phyloP scores from a whole-genome alignment of 2,113 vertebrate species.

The Anarrhichthys ocellatus region DNA sequence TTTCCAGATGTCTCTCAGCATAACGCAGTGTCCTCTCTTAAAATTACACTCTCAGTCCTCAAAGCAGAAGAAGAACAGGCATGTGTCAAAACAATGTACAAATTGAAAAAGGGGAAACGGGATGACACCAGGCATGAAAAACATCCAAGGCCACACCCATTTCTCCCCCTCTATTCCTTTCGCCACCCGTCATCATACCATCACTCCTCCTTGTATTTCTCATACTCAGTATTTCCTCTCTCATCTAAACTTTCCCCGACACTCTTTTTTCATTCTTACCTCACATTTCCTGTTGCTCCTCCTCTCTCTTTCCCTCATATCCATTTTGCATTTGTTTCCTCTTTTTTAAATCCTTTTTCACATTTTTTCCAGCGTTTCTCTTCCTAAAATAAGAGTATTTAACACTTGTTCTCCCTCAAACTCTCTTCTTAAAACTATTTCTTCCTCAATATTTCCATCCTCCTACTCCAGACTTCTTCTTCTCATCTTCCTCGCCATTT shows the following conservation, averaged over 20 bases:
- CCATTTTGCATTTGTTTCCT: neutral
- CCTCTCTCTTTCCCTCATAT: neutral
- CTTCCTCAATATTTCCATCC: neutral
- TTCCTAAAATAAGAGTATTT: neutral
- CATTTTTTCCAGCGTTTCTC: neutral
- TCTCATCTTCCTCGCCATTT: constrained; percentile 3
- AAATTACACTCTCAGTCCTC: neutral
- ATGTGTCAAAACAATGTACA: neutral
- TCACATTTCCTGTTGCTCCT: constrained; percentile 2
- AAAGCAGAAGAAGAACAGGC: neutral
- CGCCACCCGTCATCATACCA: constrained; percentile 1
- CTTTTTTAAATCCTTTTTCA: neutral
- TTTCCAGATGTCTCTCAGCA: neutral
- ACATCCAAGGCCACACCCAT: constrained; percentile 36
- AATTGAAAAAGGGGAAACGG: neutral
- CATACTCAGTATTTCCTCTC: neutral
- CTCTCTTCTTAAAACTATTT: neutral
- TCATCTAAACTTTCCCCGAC: neutral
- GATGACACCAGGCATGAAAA: constrained; percentile 3
- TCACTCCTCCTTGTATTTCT: neutral
- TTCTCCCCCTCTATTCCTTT: neutral
- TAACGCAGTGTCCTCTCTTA: neutral
- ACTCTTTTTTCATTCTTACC: constrained; percentile 34
- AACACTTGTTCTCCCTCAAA: neutral
- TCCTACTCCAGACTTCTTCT: neutral